phyloP scores from a whole-genome alignment of 2,888 invertebrate genomes.

The Oscheius sp. region DNA sequence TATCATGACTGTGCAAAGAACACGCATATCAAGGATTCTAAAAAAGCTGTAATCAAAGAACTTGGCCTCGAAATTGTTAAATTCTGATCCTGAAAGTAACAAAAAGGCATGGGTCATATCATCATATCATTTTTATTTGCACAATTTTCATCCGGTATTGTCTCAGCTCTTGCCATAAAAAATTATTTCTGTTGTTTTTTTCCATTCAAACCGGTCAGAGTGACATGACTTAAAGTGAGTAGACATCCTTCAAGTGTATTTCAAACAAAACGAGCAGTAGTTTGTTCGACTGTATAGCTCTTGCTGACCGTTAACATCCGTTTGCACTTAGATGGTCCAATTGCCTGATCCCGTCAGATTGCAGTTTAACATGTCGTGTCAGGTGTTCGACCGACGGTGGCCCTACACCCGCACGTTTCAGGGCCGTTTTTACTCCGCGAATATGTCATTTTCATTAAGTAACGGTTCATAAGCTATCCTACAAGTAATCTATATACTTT shows the following conservation, averaged over 20 bases:
- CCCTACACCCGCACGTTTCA: constrained; percentile 12
- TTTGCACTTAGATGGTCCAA: constrained; percentile 27
- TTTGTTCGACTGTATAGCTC: constrained; percentile 17
- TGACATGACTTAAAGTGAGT: constrained; percentile 1
- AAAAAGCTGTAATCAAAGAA: too few species aligned
- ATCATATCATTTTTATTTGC: too few species aligned
- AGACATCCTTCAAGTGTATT: constrained; percentile 7
- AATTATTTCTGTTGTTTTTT: neutral
- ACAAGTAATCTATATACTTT: too few species aligned
- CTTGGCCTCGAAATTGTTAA: too few species aligned
- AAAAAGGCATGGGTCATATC: too few species aligned
- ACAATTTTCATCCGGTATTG: too few species aligned
- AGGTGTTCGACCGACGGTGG: constrained; percentile 30
- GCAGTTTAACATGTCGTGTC: constrained; percentile 32
- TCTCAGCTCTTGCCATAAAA: too few species aligned
- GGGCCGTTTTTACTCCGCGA: constrained; percentile 23
- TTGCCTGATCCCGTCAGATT: constrained; percentile 28
- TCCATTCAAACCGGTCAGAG: neutral
- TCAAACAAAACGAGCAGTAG: constrained; percentile 19
- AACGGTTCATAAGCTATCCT: too few species aligned
- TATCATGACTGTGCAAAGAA: too few species aligned
- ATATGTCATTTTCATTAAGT: constrained; percentile 20
- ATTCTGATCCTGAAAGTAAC: too few species aligned
- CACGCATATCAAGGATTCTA: too few species aligned
- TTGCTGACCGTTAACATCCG: neutral